Base-by-base conservation (phyloP, 2,113 vertebrate genomes). In the Cranoglanis bouderius region DNA sequence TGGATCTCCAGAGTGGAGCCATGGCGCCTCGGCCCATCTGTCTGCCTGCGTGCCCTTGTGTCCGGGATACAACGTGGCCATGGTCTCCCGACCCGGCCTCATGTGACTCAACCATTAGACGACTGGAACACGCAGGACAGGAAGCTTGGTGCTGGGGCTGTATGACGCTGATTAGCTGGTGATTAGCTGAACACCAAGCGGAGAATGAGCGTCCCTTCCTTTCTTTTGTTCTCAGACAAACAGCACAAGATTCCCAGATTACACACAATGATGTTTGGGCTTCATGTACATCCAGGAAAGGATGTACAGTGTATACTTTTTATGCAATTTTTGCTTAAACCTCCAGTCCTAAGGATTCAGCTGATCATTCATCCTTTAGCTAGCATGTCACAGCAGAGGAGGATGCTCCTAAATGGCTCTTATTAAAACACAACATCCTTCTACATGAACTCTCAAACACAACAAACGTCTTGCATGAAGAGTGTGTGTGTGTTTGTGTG, bases 1-100 rank as follows among this genome's bases (percentile, higher is more conserved):
- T 96, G 87, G 88, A 82, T 92, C 93, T 96, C 96, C 96, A 96
- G 55, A 96, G 93, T 1, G 96, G 96, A 84, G 95, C 95, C 95
- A 96, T 96, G 82, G 21, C 49, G 29, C 88, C 18, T 82, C 65
- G 83, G 53, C 78, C 74, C 8, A n/a, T 51, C 72, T 53, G 84
- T 21, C 51, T 74, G 55, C 35, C 87, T 24, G 35, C 21, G 61
- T 40, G 46, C 26, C 63, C 75, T 63, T 35, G 72, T 13, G 55
- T 83, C 84, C 32, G 49, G 67, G 89, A 88, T 91, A 92, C 83
- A 63, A 61, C 10, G 5, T 1, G 53, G 38, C 49, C 92, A 92
- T 92, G 82, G 24, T 43, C 84, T 80, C 70, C 51, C 85, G 49
- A 19, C 32, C 57, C 26, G 1, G 53, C 38, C 53, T 83, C 51